Percentiles rank a stretch among this genome's conserved stretches.
These are phyloP conservation scores for Brenthis daphne DNA, from an alignment of 2,888 invertebrate species.

Conservation along the genomic window DNA sequence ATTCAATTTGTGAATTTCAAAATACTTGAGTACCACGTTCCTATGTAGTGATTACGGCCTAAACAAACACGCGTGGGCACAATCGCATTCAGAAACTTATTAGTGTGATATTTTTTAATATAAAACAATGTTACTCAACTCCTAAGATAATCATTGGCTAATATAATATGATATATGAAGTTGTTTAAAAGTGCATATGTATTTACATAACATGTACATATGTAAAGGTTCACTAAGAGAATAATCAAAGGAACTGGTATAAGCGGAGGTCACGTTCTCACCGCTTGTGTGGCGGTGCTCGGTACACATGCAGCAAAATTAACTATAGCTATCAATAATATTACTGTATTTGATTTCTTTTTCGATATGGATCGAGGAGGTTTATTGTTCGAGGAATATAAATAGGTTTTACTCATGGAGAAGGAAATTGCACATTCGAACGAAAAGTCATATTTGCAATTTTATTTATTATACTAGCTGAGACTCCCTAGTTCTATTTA, in stretches of 20 bases:
- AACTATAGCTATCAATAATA: slow-evolving; percentile 25
- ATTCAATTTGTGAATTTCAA: too few relatives aligned
- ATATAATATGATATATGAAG: slow-evolving; percentile 33
- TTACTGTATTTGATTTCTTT: slow-evolving; percentile 17
- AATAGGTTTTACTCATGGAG: not conserved
- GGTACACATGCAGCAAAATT: slow-evolving; percentile 41
- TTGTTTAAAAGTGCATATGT: slow-evolving; percentile 50
- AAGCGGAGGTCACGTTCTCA: slow-evolving; percentile 69
- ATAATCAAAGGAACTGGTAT: slow-evolving; percentile 63
- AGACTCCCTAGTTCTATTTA: too few relatives aligned
- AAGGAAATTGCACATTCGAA: not conserved
- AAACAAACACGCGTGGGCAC: too few relatives aligned
- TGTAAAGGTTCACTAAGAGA: slow-evolving; percentile 56
- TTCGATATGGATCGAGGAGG: slow-evolving; percentile 3
- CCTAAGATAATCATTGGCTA: too few relatives aligned
- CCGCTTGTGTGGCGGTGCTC: slow-evolving; percentile 60
- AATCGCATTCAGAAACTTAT: too few relatives aligned
- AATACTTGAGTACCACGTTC: too few relatives aligned
- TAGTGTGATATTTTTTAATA: too few relatives aligned
- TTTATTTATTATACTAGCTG: too few relatives aligned
- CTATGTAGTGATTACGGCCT: too few relatives aligned
- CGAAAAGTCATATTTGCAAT: too few relatives aligned
- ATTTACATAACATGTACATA: slow-evolving; percentile 30
- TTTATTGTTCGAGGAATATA: slow-evolving; percentile 8
- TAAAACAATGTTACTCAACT: too few relatives aligned